These are phyloP conservation scores for Heteractis magnifica DNA, from an alignment of 92 coral and sea anemone genomes.

Conservation along the genomic window DNA sequence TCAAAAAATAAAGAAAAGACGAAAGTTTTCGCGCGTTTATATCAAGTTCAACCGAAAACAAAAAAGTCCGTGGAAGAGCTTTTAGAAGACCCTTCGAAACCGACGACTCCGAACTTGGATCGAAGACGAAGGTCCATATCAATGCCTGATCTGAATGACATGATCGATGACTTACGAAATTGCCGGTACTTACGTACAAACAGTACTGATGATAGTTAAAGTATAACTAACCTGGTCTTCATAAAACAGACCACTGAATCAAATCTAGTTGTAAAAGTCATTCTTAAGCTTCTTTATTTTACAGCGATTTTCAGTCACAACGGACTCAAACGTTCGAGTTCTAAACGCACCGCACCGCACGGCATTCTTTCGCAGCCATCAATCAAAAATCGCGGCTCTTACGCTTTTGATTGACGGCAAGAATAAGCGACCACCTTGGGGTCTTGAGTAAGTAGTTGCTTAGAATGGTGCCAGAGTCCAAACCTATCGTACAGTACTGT, in stretches of 20 bases:
- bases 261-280: no score
- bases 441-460: no score
- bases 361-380: no score
- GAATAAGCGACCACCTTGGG: no score
- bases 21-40: conserved; percentile 52
- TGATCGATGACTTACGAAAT: conserved; percentile 53
- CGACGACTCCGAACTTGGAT: conserved; percentile 30
- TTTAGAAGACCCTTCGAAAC: not conserved
- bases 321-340: no score
- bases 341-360: no score
- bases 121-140: conserved; percentile 66
- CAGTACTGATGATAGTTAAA: conserved; percentile 13
- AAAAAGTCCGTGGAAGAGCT: conserved; percentile 35
- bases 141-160: conserved; percentile 65
- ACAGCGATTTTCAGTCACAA: no score
- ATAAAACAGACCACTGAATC: not conserved
- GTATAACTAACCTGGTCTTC: not conserved
- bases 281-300: no score
- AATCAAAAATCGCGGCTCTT: no score
- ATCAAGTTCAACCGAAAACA: conserved; percentile 45
- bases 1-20: conserved; percentile 31
- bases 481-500: no score
- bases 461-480: no score
- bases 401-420: no score
- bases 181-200: conserved; percentile 65